Conservation (phyloP, 2,113 vertebrate genomes). For the Stictonetta naevosa region DNA sequence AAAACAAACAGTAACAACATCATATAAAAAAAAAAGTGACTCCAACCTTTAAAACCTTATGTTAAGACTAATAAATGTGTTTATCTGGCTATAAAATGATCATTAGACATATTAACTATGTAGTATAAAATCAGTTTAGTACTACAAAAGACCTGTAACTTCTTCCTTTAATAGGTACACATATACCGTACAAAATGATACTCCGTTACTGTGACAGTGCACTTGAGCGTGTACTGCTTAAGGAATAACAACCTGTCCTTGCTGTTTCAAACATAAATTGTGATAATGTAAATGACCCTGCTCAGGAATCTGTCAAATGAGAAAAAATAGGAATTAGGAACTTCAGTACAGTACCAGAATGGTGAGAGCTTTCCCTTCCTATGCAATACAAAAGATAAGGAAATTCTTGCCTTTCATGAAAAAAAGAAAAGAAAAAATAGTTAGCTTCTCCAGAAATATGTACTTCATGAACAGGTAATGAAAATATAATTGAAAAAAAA, state of each 20-base stretch:
- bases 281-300: neutral
- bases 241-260: neutral
- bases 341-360: neutral
- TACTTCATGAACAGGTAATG: neutral
- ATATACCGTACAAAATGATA: neutral
- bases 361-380: neutral
- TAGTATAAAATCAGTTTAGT: neutral
- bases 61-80: neutral
- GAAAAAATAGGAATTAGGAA: fast-evolving
- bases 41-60: neutral
- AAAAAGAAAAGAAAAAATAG: neutral
- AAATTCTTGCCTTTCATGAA: neutral
- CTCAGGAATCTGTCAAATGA: neutral
- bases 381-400: neutral
- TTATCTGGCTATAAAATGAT: neutral
- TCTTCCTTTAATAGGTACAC: neutral
- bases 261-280: neutral
- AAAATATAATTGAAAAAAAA: neutral
- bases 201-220: neutral
- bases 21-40: neutral
- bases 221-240: neutral
- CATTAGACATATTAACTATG: neutral
- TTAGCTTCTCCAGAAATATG: neutral
- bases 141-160: neutral
- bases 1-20: neutral